Evolutionary conservation across 2,888 invertebrate genomes (phyloP).

Genomic region (Macropis europaea): DNA sequence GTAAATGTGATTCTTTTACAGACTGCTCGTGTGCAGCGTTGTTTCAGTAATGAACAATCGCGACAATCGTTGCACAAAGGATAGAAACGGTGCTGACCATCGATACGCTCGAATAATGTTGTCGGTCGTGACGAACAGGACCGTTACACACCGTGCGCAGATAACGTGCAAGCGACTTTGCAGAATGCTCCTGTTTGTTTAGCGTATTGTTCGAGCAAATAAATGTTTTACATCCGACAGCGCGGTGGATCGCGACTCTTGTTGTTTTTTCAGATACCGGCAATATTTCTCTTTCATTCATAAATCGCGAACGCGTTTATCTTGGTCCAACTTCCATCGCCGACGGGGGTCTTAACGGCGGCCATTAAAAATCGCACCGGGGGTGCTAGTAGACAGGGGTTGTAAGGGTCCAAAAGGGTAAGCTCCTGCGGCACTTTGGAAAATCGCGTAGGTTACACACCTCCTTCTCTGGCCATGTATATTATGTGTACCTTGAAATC

Average conservation of each 20-base stretch:
- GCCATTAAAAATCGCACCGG: slow-evolving; percentile 65
- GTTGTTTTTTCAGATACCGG: slow-evolving; percentile 33
- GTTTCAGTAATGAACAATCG: slow-evolving; percentile 20
- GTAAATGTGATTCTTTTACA: too few species aligned
- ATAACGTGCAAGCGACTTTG: slow-evolving; percentile 44
- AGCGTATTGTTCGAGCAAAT: slow-evolving; percentile 49
- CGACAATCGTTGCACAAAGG: slow-evolving; percentile 1
- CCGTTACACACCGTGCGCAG: slow-evolving; percentile 19
- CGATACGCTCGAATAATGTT: slow-evolving; percentile 29
- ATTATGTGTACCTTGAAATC: slow-evolving; percentile 42
- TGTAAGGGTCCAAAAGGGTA: slow-evolving; percentile 52
- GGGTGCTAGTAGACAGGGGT: slow-evolving; percentile 55
- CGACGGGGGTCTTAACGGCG: slow-evolving; percentile 37
- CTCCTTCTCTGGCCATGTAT: slow-evolving; percentile 9
- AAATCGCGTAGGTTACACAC: slow-evolving; percentile 23
- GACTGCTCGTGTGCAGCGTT: neutral
- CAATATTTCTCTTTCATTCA: slow-evolving; percentile 49
- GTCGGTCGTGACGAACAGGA: slow-evolving; percentile 47
- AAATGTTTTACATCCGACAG: slow-evolving; percentile 36
- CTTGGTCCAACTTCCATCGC: slow-evolving; percentile 45
- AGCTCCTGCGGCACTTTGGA: slow-evolving; percentile 36
- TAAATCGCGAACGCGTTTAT: slow-evolving; percentile 51
- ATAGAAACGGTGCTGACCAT: slow-evolving; percentile 3
- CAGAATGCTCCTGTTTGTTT: slow-evolving; percentile 44
- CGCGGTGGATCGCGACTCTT: slow-evolving; percentile 28